These are phyloP conservation scores for Zoanthus sociatus DNA, from an alignment of 92 coral and sea anemone genomes.

Conservation along the genomic window DNA sequence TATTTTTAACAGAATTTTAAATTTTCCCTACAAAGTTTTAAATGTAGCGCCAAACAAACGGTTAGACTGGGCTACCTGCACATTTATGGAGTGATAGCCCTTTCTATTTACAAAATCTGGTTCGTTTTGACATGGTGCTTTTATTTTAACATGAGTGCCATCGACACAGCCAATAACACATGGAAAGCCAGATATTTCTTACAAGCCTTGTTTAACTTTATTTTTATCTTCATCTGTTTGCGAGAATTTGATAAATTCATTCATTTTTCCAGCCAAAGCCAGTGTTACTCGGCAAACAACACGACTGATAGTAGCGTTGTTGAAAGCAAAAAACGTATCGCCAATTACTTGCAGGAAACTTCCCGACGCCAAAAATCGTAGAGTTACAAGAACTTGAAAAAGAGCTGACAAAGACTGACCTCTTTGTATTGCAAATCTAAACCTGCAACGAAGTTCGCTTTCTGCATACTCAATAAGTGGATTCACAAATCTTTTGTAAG, in stretches of 20 bases:
- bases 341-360: constrained; percentile 64
- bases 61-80: neutral
- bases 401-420: constrained; percentile 56
- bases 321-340: constrained; percentile 47
- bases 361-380: constrained; percentile 59
- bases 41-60: neutral
- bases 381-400: constrained; percentile 51
- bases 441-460: constrained; percentile 39
- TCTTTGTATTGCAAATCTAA: constrained; percentile 52
- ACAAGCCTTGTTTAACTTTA: constrained; percentile 41
- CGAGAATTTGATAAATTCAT: constrained; percentile 51
- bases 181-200: constrained; percentile 49
- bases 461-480: constrained; percentile 21
- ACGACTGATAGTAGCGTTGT: constrained; percentile 61
- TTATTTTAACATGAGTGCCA: constrained; percentile 37
- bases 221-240: constrained; percentile 38
- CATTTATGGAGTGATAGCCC: constrained; percentile 11
- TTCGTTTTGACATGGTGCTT: constrained; percentile 28
- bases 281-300: constrained; percentile 67
- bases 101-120: constrained; percentile 12
- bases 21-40: neutral
- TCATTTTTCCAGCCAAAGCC: constrained; percentile 51
- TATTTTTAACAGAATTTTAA: neutral
- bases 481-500: constrained; percentile 15
- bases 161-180: constrained; percentile 49